Evolutionary conservation across 2,113 vertebrate genomes (phyloP).

Genomic region (Tragulus kanchil): DNA sequence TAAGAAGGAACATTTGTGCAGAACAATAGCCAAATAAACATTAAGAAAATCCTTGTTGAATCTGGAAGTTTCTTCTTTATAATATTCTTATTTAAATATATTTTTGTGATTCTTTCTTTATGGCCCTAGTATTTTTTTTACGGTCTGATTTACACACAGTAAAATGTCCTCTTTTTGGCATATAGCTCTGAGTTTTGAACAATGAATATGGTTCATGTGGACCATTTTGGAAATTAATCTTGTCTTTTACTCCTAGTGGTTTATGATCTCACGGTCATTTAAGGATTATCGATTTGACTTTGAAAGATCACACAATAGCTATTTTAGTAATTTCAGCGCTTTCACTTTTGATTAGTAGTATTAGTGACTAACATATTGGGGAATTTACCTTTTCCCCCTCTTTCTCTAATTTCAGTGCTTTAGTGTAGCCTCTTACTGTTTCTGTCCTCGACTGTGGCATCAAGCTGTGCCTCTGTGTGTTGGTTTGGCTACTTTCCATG

Average conservation of each 20-base stretch:
- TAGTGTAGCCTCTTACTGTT: not conserved
- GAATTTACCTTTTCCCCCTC: not conserved
- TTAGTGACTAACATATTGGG: not conserved
- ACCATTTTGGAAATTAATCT: not conserved
- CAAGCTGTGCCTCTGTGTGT: not conserved
- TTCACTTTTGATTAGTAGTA: not conserved
- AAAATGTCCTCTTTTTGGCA: not conserved
- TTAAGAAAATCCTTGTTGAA: conserved; percentile 27
- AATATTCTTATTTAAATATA: conserved; percentile 27
- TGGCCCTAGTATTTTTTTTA: not conserved
- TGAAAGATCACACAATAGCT: not conserved
- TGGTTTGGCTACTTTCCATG: not conserved
- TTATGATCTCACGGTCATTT: not conserved
- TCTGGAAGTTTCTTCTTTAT: not conserved
- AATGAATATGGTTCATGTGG: not conserved
- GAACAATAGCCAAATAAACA: conserved; percentile 6
- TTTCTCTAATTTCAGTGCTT: not conserved
- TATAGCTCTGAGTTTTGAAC: not conserved
- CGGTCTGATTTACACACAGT: not conserved
- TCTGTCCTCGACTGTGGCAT: not conserved
- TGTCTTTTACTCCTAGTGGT: not conserved
- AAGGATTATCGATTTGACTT: not conserved
- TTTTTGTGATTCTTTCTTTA: not conserved
- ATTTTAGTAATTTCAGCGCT: not conserved
- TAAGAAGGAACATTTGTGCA: no score